These are phyloP conservation scores for Drosophila arizonae DNA, from an alignment of 1,140 invertebrate genomes.

Conservation along the genomic window DNA sequence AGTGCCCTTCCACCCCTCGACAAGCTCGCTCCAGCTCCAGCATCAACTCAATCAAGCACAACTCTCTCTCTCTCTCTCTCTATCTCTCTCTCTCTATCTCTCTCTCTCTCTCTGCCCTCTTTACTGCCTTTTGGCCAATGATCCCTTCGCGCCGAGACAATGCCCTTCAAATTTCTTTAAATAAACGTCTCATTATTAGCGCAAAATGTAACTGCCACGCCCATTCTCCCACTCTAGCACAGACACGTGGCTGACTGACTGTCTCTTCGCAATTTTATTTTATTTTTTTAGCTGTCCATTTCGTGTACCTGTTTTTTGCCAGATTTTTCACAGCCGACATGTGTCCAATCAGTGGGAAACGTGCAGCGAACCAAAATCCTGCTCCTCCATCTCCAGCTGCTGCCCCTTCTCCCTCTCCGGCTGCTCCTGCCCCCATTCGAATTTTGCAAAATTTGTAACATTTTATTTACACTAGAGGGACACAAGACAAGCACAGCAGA, in stretches of 20 bases:
- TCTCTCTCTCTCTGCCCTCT: not conserved
- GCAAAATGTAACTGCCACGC: conserved; percentile 30
- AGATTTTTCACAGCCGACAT: conserved; percentile 51
- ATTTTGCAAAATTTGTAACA: conserved; percentile 55
- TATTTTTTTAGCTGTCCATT: conserved; percentile 27
- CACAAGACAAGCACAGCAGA: not conserved
- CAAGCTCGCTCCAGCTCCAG: not conserved
- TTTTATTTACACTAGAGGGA: conserved; percentile 50
- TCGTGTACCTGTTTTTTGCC: conserved; percentile 35
- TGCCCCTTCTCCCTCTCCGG: not conserved
- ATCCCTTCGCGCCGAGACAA: not conserved
- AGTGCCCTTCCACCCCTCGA: not conserved
- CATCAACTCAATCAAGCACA: conserved; percentile 6
- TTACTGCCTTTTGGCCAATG: not conserved
- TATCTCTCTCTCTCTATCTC: not conserved
- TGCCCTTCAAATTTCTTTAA: conserved; percentile 45
- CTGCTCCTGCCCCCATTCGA: not conserved
- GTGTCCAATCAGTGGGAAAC: conserved; percentile 50
- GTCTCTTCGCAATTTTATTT: not conserved
- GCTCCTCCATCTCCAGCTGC: not conserved
- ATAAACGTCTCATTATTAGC: conserved; percentile 53
- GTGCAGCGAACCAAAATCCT: conserved; percentile 32
- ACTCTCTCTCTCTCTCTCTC: not conserved
- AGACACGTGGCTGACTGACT: conserved; percentile 32
- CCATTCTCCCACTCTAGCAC: conserved; percentile 5